Evolutionary conservation across 2,888 invertebrate species (phyloP).

Genomic region (Sturmia bella): DNA sequence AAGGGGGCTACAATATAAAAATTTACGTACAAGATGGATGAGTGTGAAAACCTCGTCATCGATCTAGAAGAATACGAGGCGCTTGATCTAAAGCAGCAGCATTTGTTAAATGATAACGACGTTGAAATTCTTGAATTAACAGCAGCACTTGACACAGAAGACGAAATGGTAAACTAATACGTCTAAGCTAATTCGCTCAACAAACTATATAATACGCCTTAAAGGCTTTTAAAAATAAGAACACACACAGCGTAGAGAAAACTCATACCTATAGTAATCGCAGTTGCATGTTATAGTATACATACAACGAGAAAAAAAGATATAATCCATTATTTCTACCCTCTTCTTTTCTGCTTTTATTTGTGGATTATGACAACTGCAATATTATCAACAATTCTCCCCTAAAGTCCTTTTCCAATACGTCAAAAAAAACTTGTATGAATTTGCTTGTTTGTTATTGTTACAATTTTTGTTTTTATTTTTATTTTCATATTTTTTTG

Average conservation of each 20-base stretch:
- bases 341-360: conserved; percentile 18
- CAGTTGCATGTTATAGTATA: conserved; percentile 49
- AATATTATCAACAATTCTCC: conserved; percentile 42
- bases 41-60: conserved; percentile 82
- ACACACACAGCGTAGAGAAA: conserved; percentile 1
- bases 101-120: conserved; percentile 72
- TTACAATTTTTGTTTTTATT: conserved; percentile 48
- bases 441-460: conserved; percentile 22
- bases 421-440: not conserved
- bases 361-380: conserved; percentile 64
- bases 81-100: conserved; percentile 72
- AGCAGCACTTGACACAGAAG: conserved; percentile 61
- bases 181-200: conserved; percentile 18
- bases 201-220: conserved; percentile 35
- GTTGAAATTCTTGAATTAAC: conserved; percentile 70
- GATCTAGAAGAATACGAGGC: conserved; percentile 79
- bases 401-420: conserved; percentile 44
- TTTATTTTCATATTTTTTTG: conserved; percentile 44
- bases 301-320: conserved; percentile 34
- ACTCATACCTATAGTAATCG: not conserved
- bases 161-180: conserved; percentile 65
- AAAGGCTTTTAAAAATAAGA: conserved; percentile 14
- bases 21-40: conserved; percentile 81
- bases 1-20: conserved; percentile 76
- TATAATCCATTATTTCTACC: conserved; percentile 20